Conservation (phyloP, 2,888 invertebrate genomes). For the Vanessa cardui region DNA sequence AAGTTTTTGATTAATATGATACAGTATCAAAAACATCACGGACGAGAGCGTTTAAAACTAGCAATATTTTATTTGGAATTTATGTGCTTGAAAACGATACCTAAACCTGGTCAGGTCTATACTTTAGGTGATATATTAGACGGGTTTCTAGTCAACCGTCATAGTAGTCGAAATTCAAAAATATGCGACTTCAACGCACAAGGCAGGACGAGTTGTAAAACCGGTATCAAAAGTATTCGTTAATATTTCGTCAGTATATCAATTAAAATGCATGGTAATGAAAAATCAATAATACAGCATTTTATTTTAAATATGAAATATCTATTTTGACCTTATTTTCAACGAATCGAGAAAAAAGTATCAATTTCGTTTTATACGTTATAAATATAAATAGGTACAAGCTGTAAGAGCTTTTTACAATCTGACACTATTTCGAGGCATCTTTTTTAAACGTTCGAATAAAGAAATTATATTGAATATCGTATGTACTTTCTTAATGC, state of each 20-base stretch:
- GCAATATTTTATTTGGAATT: constrained; percentile 13
- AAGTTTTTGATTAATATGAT: constrained; percentile 1
- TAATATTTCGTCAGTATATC: constrained; percentile 45
- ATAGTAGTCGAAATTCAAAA: constrained; percentile 62
- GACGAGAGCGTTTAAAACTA: constrained; percentile 16
- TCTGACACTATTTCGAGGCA: no score
- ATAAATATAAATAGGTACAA: no score
- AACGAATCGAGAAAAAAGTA: background rate
- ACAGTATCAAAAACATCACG: background rate
- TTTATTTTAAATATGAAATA: constrained; percentile 7
- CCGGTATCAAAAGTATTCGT: constrained; percentile 73
- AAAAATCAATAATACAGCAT: constrained; percentile 23
- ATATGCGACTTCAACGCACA: constrained; percentile 61
- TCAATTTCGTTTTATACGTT: background rate
- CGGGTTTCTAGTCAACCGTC: constrained; percentile 64
- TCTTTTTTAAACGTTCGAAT: no score
- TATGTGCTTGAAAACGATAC: constrained; percentile 22
- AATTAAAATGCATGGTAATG: constrained; percentile 30
- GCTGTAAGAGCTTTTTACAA: no score
- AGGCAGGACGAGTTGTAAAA: constrained; percentile 58
- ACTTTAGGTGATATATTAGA: constrained; percentile 46
- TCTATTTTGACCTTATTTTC: constrained; percentile 10
- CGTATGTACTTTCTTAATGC: background rate
- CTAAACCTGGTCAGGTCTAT: constrained; percentile 47
- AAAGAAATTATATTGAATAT: no score